phyloP scores from a whole-genome alignment of 2,113 vertebrate species.

The Rhipidura dahli region DNA sequence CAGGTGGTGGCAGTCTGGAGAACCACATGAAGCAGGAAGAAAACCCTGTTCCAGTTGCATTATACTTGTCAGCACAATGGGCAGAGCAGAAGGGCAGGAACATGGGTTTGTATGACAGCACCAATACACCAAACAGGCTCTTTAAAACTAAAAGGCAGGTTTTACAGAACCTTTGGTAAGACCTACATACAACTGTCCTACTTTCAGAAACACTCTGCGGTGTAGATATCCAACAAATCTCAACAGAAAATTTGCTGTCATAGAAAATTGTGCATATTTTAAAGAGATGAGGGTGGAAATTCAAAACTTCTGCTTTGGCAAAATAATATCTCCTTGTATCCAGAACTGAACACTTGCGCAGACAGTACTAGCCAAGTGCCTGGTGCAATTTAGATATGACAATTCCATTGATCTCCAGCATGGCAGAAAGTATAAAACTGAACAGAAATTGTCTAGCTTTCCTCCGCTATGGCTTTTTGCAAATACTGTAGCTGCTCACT shows the following conservation, averaged over 20 bases:
- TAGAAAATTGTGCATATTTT: background rate
- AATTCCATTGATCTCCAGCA: background rate
- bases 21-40: too few species aligned
- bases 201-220: background rate
- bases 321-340: background rate
- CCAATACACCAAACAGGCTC: background rate
- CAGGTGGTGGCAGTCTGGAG: too few species aligned
- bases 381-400: background rate
- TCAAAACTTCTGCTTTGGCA: background rate
- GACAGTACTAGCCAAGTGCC: background rate
- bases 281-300: background rate
- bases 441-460: background rate
- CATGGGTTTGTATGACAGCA: background rate
- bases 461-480: background rate
- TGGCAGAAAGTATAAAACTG: background rate
- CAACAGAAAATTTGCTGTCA: background rate
- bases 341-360: background rate
- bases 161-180: background rate
- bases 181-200: background rate
- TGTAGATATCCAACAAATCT: background rate
- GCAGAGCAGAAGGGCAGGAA: background rate
- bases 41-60: background rate
- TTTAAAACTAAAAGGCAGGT: background rate
- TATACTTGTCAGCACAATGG: background rate
- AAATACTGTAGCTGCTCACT: background rate